A percentile compares a stretch with the other conserved stretches of the same genome.
phyloP scores from a whole-genome alignment of 2,113 vertebrate species.

The Hippocampus mohnikei region DNA sequence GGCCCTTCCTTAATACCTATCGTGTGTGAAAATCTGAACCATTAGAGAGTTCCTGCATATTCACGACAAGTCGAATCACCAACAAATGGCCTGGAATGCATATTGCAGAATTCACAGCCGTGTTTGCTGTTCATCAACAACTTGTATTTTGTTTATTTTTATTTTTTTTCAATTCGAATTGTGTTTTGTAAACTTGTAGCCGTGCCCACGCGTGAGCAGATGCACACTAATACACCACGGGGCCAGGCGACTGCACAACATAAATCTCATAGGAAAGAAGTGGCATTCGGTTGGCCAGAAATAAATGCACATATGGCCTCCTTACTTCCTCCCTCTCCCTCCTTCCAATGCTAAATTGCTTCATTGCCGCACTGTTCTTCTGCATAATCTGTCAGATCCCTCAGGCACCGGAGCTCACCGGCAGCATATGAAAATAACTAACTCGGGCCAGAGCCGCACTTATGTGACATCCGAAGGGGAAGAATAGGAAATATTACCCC shows the following conservation, averaged over 20 bases:
- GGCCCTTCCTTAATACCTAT: no score
- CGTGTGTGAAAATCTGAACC: neutral
- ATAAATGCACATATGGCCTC: constrained; percentile 6
- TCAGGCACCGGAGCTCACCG: neutral
- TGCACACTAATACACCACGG: neutral
- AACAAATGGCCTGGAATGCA: neutral
- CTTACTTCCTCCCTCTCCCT: neutral
- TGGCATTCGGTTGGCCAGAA: neutral
- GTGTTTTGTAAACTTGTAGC: neutral
- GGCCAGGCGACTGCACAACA: neutral
- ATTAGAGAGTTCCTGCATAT: neutral
- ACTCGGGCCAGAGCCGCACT: neutral
- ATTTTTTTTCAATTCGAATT: no score
- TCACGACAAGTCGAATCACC: neutral
- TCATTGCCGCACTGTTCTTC: constrained; percentile 1
- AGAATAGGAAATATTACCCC: constrained; percentile 9
- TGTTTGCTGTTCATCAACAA: neutral
- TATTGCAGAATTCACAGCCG: neutral
- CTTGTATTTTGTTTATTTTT: neutral
- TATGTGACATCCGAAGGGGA: neutral
- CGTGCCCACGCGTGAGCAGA: neutral
- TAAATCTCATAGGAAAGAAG: neutral
- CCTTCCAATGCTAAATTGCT: neutral
- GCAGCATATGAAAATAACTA: constrained; percentile 7
- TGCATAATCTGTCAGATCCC: constrained; percentile 10